Conservation (phyloP, 2,113 vertebrate genomes). For the Thomomys bottae region DNA sequence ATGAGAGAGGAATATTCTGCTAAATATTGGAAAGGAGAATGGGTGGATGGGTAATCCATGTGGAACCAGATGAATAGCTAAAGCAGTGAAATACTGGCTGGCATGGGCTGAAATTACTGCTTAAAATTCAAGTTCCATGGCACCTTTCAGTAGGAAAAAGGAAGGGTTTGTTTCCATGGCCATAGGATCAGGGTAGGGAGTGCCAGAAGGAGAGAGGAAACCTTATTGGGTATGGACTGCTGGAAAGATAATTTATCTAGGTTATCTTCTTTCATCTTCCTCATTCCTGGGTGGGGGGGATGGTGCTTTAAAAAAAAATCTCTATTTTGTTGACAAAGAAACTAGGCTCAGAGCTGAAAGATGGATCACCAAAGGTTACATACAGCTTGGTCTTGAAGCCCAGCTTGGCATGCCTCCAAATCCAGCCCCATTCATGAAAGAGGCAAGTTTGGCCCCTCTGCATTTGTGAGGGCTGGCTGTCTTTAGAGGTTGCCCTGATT, state of each 20-base stretch:
- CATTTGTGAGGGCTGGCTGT: neutral
- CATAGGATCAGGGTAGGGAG: neutral
- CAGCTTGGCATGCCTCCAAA: neutral
- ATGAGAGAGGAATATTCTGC: conserved; percentile 39
- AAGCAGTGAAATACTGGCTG: neutral
- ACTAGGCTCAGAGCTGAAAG: neutral
- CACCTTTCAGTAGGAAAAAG: neutral
- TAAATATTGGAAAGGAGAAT: conserved; percentile 22
- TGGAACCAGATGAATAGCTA: conserved; percentile 50
- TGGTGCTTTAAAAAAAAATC: neutral
- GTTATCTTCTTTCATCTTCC: conserved; percentile 9
- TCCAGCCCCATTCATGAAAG: neutral
- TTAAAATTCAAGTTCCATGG: conserved; percentile 42
- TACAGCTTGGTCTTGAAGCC: neutral
- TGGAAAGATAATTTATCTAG: neutral
- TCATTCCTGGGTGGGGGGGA: neutral
- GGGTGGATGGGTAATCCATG: neutral
- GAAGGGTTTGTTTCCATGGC: neutral
- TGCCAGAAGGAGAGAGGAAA: neutral
- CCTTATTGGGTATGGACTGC: too few species aligned
- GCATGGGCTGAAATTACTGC: neutral
- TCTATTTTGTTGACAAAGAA: conserved; percentile 22
- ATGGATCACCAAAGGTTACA: neutral
- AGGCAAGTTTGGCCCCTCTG: neutral
- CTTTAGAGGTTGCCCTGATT: neutral